Percentiles rank a stretch among this genome's conserved stretches.
Conservation (phyloP, 2,797 vertebrate genomes). For the Cryptoblepharus egeriae region DNA sequence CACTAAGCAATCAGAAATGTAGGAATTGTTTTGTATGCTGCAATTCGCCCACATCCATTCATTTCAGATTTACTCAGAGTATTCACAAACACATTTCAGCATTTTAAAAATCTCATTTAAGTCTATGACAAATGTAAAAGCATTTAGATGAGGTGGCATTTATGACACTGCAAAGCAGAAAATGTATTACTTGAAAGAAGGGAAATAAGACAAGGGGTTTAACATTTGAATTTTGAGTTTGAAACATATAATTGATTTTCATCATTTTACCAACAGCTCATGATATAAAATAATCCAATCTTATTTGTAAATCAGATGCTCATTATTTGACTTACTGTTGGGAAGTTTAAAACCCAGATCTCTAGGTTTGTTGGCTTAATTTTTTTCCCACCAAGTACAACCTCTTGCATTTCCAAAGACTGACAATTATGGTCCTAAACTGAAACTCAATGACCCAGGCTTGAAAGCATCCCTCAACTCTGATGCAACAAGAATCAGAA, state of each 20-base stretch:
- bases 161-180: neutral
- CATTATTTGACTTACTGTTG: neutral
- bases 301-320: neutral
- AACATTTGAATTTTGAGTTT: neutral
- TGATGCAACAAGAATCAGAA: neutral
- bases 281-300: neutral
- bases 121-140: neutral
- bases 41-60: too few species aligned
- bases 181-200: neutral
- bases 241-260: conserved; percentile 2
- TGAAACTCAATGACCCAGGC: neutral
- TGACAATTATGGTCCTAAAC: too few species aligned
- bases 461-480: neutral
- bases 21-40: too few species aligned
- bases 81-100: neutral
- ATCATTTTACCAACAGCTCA: neutral
- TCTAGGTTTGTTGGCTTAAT: neutral
- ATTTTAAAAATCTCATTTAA: neutral
- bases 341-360: neutral
- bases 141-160: neutral
- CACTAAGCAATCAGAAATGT: neutral
- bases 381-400: neutral
- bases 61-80: too few species aligned
- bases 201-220: neutral
- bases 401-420: neutral